These are phyloP conservation scores for Dynastes maya DNA, from an alignment of 2,888 invertebrate genomes.

Conservation along the genomic window DNA sequence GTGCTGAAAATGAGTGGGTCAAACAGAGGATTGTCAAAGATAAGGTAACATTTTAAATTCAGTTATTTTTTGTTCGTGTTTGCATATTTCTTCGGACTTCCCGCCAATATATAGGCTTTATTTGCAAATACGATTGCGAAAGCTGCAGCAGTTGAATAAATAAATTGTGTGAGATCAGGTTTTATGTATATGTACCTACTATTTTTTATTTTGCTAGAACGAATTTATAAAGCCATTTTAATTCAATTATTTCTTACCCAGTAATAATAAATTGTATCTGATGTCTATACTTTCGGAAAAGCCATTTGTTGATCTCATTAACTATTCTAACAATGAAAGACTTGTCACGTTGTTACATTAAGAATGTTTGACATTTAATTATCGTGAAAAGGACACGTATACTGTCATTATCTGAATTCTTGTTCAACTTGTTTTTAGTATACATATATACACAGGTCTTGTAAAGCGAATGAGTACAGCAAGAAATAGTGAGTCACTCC, in stretches of 20 bases:
- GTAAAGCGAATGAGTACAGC: no score
- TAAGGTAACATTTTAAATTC: slow-evolving; percentile 73
- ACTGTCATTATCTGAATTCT: background rate
- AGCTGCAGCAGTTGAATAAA: no score
- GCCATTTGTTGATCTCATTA: slow-evolving; percentile 9
- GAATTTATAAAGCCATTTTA: slow-evolving; percentile 1
- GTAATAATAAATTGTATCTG: slow-evolving; percentile 11
- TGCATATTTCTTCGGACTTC: no score
- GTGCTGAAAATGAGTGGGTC: slow-evolving; percentile 90
- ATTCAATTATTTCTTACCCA: background rate
- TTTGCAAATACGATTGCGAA: no score
- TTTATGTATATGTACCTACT: background rate
- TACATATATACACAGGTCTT: background rate
- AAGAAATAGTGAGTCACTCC: no score
- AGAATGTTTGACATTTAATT: slow-evolving; percentile 22
- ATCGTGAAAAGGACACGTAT: slow-evolving; percentile 11
- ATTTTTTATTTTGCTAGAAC: background rate
- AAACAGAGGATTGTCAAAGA: slow-evolving; percentile 84
- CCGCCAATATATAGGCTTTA: no score
- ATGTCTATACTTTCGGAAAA: background rate
- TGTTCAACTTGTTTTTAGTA: slow-evolving; percentile 9
- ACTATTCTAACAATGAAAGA: slow-evolving; percentile 1
- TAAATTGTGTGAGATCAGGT: background rate
- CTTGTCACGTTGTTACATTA: slow-evolving; percentile 10
- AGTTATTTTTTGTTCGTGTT: background rate